Base-by-base conservation (phyloP, 1,140 invertebrate genomes). In the Leptinotarsa defecta region DNA sequence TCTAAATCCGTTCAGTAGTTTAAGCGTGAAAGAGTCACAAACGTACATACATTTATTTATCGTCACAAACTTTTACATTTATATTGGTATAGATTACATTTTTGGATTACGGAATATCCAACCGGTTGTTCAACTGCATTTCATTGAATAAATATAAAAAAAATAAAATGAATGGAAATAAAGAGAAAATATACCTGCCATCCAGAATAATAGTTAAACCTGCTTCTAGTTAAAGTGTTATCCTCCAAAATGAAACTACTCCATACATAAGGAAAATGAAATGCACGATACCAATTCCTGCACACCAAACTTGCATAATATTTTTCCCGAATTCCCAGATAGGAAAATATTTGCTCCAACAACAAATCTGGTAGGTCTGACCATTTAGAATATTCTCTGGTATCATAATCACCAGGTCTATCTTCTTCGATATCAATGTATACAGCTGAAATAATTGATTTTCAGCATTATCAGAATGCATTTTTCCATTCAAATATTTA, bases 141-240 rank as follows among this genome's bases (percentile, higher is more conserved):
- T 43, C 34, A 43, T 43, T 43, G 8, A 43, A 43, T 1, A 11
- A 43, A 43, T 43, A 11, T 43, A 34, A 34, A 8, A 34, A 34
- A 34, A 34, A 6, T 8, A 2, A 34, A 34, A 43, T 43, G 34
- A 34, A 43, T 43, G 34, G 2, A 43, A 43, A 43, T 3, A 43
- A 43, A 11, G 8, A 43, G 34, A 43, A 43, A 43, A 64, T 84
- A 64, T 84, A 90, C 89, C 85, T 93, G 91, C 91, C 94, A 95
- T 13, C 94, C 94, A 71, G 92, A 92, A 84, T 95, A 95, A 79
- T 94, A 94, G 84, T 95, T 94, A 82, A 91, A 95, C 82, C 91
- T 91, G 4, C 92, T 87, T 71, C 93, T 88, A 0, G 93, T 94
- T 3, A 96, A 85, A 0, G 93, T 94, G 13, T 86, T 88, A 82